Evolutionary conservation across 2,797 vertebrate species (phyloP).

Genomic region (Kryptopterus vitreolus): DNA sequence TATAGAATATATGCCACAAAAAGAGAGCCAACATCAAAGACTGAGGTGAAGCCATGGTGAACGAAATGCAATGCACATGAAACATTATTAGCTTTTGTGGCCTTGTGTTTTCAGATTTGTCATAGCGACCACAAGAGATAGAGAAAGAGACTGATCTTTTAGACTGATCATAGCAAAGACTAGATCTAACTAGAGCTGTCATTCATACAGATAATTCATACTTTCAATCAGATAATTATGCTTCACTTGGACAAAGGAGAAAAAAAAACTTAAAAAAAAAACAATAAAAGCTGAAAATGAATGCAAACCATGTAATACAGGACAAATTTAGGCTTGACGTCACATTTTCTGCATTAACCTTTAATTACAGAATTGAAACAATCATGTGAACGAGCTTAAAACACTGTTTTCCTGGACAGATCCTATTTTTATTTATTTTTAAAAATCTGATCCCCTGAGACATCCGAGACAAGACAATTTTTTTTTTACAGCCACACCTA

Average conservation of each 20-base stretch:
- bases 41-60: neutral
- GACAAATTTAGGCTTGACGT: neutral
- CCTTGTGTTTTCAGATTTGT: constrained; percentile 12
- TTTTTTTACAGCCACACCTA: constrained; percentile 15
- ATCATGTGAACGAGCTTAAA: neutral
- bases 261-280: neutral
- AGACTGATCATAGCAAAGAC: neutral
- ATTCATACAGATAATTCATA: neutral
- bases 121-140: neutral
- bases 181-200: neutral
- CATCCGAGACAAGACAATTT: neutral
- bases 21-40: constrained; percentile 10
- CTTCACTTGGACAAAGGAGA: neutral
- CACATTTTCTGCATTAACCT: neutral
- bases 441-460: neutral
- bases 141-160: neutral
- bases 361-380: neutral
- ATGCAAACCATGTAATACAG: neutral
- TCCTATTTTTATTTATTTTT: too few relatives aligned
- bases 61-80: constrained; percentile 8
- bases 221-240: neutral
- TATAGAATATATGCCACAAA: neutral
- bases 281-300: neutral
- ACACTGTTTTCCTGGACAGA: neutral
- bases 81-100: constrained; percentile 19